Conservation (phyloP, 2,888 invertebrate species). For the Hoplodrina blanda region DNA sequence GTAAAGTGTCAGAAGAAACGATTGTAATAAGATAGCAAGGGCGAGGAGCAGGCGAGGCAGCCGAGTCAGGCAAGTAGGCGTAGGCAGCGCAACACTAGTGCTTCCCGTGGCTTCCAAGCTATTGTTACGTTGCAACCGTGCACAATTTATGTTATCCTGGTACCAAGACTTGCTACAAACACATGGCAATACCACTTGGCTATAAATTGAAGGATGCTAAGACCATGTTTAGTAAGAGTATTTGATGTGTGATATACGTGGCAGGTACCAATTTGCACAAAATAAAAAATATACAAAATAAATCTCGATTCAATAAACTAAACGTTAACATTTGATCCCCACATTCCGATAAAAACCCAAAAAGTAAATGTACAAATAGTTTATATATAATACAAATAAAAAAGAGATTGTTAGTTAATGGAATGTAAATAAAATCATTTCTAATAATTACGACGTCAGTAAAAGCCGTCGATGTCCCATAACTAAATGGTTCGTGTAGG, state of each 20-base stretch:
- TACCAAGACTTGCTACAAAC: slow-evolving; percentile 58
- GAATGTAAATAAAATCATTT: slow-evolving; percentile 58
- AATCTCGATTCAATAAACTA: not conserved
- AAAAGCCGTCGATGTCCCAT: slow-evolving; percentile 59
- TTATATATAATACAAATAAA: slow-evolving; percentile 21
- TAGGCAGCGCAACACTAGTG: slow-evolving; percentile 67
- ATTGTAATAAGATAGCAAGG: slow-evolving; percentile 85
- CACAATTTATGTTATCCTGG: slow-evolving; percentile 80
- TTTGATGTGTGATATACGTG: slow-evolving; percentile 25
- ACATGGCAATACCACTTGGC: slow-evolving; percentile 55
- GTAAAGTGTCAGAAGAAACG: slow-evolving; percentile 86
- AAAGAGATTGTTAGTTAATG: slow-evolving; percentile 32
- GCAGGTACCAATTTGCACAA: slow-evolving; percentile 23
- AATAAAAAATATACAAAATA: slow-evolving; percentile 4
- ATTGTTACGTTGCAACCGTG: slow-evolving; percentile 81
- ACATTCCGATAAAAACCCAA: not conserved
- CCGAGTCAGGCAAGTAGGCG: slow-evolving; percentile 48
- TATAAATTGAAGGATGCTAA: slow-evolving; percentile 54
- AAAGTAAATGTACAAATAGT: not conserved
- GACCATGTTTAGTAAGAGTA: slow-evolving; percentile 28
- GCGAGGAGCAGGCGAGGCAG: slow-evolving; percentile 68
- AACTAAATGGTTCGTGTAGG: slow-evolving; percentile 66
- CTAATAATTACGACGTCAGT: slow-evolving; percentile 64
- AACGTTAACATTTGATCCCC: not conserved
- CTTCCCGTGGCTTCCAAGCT: slow-evolving; percentile 75